phyloP scores from a whole-genome alignment of 1,140 invertebrate genomes.

The Camponotus floridanus region DNA sequence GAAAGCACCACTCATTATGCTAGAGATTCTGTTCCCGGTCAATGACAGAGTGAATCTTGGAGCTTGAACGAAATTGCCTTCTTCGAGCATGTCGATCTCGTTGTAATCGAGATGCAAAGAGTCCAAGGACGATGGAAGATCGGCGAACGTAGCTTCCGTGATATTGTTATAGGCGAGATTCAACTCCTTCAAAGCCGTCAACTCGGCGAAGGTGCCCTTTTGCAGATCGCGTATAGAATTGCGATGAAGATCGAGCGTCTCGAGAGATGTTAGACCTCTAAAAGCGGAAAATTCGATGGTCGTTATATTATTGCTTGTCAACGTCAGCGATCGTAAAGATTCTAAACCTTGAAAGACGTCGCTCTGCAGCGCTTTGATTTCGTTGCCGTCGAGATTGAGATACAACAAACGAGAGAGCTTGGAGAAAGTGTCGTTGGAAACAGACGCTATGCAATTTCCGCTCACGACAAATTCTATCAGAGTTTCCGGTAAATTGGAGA shows the following conservation, averaged over 20 bases:
- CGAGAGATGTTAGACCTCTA: constrained; percentile 51
- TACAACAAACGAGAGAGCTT: constrained; percentile 60
- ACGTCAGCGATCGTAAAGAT: constrained; percentile 60
- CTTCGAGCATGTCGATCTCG: constrained; percentile 69
- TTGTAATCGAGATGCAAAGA: constrained; percentile 73
- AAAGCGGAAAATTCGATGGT: constrained; percentile 67
- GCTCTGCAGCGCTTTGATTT: constrained; percentile 60
- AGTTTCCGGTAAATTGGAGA: constrained; percentile 66
- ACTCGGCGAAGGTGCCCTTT: constrained; percentile 61
- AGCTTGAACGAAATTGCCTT: constrained; percentile 66
- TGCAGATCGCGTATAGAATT: constrained; percentile 66
- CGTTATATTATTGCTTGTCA: constrained; percentile 66
- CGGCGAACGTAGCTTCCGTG: constrained; percentile 55
- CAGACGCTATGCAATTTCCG: constrained; percentile 67
- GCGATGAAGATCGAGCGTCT: constrained; percentile 62
- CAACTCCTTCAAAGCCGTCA: constrained; percentile 66
- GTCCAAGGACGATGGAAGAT: constrained; percentile 66
- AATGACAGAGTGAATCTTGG: constrained; percentile 70
- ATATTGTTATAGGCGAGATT: constrained; percentile 74
- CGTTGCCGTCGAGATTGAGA: constrained; percentile 69
- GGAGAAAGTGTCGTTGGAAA: constrained; percentile 62
- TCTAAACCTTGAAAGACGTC: constrained; percentile 66
- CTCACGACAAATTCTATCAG: constrained; percentile 62
- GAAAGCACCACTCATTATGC: constrained; percentile 66
- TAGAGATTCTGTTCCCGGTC: constrained; percentile 71